phyloP scores from a whole-genome alignment of 2,888 invertebrate genomes.

The Trypoxylon attenuatum region DNA sequence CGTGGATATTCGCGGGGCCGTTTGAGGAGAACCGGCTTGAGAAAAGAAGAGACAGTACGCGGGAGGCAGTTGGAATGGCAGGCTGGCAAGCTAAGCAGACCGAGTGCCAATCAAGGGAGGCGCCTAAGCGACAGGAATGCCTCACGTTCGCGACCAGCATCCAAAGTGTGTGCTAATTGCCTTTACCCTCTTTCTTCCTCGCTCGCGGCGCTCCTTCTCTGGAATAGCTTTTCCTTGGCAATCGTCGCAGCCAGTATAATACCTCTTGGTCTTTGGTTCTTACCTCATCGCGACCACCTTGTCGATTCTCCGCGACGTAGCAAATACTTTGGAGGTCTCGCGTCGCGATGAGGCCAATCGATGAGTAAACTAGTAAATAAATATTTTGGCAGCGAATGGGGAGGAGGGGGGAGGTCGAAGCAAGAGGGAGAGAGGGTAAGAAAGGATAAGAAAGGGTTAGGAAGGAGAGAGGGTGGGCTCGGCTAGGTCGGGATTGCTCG shows the following conservation, averaged over 20 bases:
- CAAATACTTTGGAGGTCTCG: too few species aligned
- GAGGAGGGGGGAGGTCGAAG: too few species aligned
- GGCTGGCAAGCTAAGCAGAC: too few species aligned
- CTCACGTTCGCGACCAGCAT: conserved; percentile 52
- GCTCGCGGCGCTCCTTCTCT: background rate
- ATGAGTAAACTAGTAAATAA: too few species aligned
- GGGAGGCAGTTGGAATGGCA: too few species aligned
- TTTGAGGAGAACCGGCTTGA: conserved; percentile 48
- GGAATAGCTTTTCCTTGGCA: background rate
- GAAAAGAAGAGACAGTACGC: conserved; percentile 29
- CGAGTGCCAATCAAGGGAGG: conserved; percentile 55
- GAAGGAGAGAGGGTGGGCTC: background rate
- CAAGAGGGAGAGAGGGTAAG: conserved; percentile 2
- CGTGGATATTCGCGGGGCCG: conserved; percentile 25
- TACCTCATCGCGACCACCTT: too few species aligned
- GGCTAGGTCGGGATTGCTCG: conserved; percentile 23
- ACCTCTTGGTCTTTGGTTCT: conserved; percentile 7
- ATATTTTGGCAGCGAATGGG: too few species aligned
- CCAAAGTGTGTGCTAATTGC: conserved; percentile 69
- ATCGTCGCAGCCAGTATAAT: background rate
- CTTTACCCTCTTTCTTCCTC: conserved; percentile 34
- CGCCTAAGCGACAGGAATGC: conserved; percentile 52
- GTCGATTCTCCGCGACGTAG: too few species aligned
- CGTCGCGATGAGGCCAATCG: too few species aligned
- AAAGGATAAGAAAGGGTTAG: conserved; percentile 4